Evolutionary conservation across 2,113 vertebrate genomes (phyloP).

Genomic region (Bettongia penicillata): DNA sequence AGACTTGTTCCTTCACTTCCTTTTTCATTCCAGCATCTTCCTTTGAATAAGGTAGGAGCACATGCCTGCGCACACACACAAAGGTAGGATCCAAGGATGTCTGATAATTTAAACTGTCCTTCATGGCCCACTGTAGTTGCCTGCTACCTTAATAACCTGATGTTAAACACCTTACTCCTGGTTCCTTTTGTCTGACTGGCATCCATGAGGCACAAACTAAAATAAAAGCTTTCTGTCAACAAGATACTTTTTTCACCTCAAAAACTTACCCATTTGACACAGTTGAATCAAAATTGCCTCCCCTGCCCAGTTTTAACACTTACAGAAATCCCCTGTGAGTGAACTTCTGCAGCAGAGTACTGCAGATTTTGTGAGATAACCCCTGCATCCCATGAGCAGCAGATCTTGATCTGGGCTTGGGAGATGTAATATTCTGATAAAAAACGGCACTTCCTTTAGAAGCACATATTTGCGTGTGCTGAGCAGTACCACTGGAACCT

Average conservation of each 20-base stretch:
- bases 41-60: neutral
- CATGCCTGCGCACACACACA: no score
- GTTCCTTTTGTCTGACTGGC: slow-evolving; percentile 53
- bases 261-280: slow-evolving; percentile 51
- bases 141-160: neutral
- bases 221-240: slow-evolving; percentile 61
- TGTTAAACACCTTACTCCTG: slow-evolving; percentile 8
- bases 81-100: neutral
- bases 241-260: slow-evolving; percentile 65
- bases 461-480: slow-evolving; percentile 81
- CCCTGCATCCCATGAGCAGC: slow-evolving; percentile 81
- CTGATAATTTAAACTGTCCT: neutral
- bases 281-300: slow-evolving; percentile 44
- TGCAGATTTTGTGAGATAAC: slow-evolving; percentile 86
- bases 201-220: slow-evolving; percentile 32
- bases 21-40: neutral
- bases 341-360: slow-evolving; percentile 75
- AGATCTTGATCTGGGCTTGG: slow-evolving; percentile 83
- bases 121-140: neutral
- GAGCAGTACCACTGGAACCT: slow-evolving; percentile 79
- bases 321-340: slow-evolving; percentile 82
- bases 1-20: neutral
- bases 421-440: slow-evolving; percentile 91
- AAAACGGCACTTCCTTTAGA: slow-evolving; percentile 89
- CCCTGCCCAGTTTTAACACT: slow-evolving; percentile 62